Conservation (phyloP, 2,888 invertebrate species). For the Hypomecis punctinalis region DNA sequence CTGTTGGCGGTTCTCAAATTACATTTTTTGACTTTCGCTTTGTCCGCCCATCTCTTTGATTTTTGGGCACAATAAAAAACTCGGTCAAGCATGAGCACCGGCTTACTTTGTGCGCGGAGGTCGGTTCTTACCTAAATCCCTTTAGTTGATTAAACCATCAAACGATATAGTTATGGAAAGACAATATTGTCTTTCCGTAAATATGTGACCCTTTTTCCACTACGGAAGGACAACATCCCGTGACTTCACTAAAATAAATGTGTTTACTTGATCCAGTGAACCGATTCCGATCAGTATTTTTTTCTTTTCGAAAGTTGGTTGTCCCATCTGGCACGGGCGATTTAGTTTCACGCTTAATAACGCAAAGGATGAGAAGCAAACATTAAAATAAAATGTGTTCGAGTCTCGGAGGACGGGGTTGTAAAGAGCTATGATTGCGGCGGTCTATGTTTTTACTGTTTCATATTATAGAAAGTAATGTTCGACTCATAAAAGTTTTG, state of each 20-base stretch:
- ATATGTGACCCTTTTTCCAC: conserved; percentile 47
- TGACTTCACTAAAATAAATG: conserved; percentile 46
- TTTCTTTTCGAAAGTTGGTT: conserved; percentile 41
- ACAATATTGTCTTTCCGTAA: conserved; percentile 47
- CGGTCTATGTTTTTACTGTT: conserved; percentile 39
- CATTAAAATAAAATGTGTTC: conserved; percentile 44
- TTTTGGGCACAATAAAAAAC: conserved; percentile 43
- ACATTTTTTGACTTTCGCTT: conserved; percentile 33
- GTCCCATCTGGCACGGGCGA: conserved; percentile 44
- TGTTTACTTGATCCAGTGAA: conserved; percentile 45
- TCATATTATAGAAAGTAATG: conserved; percentile 34
- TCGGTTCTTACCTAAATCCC: conserved; percentile 43
- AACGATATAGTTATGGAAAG: conserved; percentile 46
- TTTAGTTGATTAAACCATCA: conserved; percentile 47
- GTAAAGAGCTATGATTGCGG: conserved; percentile 41
- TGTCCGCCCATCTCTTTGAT: conserved; percentile 41
- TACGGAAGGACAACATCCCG: conserved; percentile 45
- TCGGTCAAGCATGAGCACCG: conserved; percentile 44
- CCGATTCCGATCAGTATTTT: conserved; percentile 44
- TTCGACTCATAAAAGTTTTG: conserved; percentile 39
- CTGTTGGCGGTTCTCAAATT: conserved; percentile 25
- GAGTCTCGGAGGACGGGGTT: conserved; percentile 33
- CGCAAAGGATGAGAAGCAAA: conserved; percentile 43
- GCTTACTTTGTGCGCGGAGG: conserved; percentile 38
- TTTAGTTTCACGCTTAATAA: conserved; percentile 47